Percentiles rank a stretch among this genome's conserved stretches.
These are phyloP conservation scores for Rattus rattus DNA, from an alignment of 2,113 vertebrate species.

Conservation along the genomic window DNA sequence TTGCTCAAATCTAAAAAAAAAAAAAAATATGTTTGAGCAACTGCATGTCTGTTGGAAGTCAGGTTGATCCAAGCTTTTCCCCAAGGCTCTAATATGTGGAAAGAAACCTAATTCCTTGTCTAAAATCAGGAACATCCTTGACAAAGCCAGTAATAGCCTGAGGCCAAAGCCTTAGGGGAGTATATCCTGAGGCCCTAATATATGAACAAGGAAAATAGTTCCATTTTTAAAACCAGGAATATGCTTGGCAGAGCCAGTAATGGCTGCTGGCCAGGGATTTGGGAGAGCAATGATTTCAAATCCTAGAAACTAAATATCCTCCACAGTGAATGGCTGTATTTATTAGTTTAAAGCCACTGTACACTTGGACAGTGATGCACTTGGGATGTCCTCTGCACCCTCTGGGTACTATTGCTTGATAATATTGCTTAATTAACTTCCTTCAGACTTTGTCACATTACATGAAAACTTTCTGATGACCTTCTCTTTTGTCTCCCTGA, in stretches of 20 bases:
- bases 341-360: background rate
- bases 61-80: background rate
- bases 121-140: background rate
- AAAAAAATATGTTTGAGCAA: background rate
- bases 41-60: background rate
- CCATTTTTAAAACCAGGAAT: background rate
- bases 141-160: background rate
- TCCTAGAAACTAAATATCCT: background rate
- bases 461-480: background rate
- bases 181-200: background rate
- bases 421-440: background rate
- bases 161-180: background rate
- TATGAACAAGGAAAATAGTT: background rate
- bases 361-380: background rate
- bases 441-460: background rate
- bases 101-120: background rate
- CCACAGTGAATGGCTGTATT: background rate
- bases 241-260: background rate
- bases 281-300: background rate
- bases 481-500: background rate
- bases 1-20: background rate
- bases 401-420: background rate
- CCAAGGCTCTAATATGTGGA: background rate
- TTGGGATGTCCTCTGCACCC: background rate
- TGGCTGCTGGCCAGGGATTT: background rate